Evolutionary conservation across 1,140 invertebrate genomes (phyloP).

Genomic region (Goniozus legneri): DNA sequence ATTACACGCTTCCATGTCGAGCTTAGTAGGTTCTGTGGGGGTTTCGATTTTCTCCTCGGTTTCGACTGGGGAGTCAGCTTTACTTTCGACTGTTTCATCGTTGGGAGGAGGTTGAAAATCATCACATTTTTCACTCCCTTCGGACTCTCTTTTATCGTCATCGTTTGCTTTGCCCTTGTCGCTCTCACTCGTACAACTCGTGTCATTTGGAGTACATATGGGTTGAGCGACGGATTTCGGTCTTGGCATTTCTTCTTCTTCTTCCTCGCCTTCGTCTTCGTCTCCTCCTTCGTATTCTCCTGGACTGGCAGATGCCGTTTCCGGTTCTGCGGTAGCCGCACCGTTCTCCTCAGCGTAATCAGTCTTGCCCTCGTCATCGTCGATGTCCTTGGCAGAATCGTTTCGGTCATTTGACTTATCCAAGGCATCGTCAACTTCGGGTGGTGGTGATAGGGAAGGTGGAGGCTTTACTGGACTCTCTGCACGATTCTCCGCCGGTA

Average conservation of each 20-base stretch:
- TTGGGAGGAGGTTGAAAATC: neutral
- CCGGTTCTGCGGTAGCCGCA: slow-evolving; percentile 25
- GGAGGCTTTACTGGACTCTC: slow-evolving; percentile 24
- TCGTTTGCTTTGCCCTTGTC: neutral
- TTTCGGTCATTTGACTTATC: slow-evolving; percentile 11
- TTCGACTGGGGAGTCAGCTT: neutral
- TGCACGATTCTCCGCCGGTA: slow-evolving; percentile 13
- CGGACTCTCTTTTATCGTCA: neutral
- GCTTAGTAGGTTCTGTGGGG: neutral
- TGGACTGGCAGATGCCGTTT: slow-evolving; percentile 41
- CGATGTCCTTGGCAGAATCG: slow-evolving; percentile 2
- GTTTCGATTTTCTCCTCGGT: slow-evolving; percentile 8
- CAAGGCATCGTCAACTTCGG: no score
- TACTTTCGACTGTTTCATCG: neutral
- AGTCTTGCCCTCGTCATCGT: slow-evolving; percentile 9
- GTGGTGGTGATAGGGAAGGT: slow-evolving; percentile 20
- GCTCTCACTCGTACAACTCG: no score
- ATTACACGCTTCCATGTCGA: neutral
- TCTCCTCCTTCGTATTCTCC: slow-evolving; percentile 58
- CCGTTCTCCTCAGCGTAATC: slow-evolving; percentile 3
- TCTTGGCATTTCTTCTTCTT: slow-evolving; percentile 39
- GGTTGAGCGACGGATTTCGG: slow-evolving; percentile 20
- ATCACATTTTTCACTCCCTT: neutral
- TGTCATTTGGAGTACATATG: slow-evolving; percentile 1
- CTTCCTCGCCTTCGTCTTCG: slow-evolving; percentile 44